Percentiles rank a stretch among this genome's conserved stretches.
phyloP scores from a whole-genome alignment of 2,113 vertebrate species.

The Dipodomys stephensi region DNA sequence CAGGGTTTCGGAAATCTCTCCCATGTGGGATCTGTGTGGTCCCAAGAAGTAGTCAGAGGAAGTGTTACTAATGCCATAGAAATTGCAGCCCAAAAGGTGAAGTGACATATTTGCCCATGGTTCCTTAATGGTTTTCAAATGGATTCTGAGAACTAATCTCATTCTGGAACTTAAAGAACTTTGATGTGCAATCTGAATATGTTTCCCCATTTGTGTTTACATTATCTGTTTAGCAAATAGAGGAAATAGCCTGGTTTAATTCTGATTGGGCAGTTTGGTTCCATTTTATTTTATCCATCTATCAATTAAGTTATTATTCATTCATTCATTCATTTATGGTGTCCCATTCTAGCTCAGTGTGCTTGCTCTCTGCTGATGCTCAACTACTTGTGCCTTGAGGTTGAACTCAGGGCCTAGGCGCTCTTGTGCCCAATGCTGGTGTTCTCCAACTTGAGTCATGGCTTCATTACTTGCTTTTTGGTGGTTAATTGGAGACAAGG shows the following conservation, averaged over 20 bases:
- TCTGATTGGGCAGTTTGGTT: not conserved
- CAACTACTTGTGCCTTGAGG: too few species aligned
- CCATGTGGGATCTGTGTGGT: not conserved
- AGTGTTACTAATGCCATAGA: not conserved
- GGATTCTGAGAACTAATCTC: not conserved
- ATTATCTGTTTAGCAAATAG: not conserved
- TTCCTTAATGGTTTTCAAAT: not conserved
- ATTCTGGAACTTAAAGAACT: not conserved
- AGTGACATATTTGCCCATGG: not conserved
- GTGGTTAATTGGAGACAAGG: too few species aligned
- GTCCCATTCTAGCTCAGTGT: too few species aligned
- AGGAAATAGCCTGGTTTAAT: not conserved
- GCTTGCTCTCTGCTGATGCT: too few species aligned
- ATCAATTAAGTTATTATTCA: too few species aligned
- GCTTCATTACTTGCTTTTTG: too few species aligned
- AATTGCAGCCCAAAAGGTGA: not conserved
- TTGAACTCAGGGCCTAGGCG: too few species aligned
- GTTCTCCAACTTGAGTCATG: too few species aligned
- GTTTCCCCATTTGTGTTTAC: not conserved
- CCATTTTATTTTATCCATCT: not conserved
- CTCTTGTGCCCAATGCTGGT: too few species aligned
- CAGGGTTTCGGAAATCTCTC: not conserved
- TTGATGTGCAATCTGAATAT: not conserved
- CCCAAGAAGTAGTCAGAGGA: not conserved
- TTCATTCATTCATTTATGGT: too few species aligned